Evolutionary conservation across 2,888 invertebrate species (phyloP), one percentile per base, ranked within the genome.

Genomic region (Eupelmus urozonus): DNA sequence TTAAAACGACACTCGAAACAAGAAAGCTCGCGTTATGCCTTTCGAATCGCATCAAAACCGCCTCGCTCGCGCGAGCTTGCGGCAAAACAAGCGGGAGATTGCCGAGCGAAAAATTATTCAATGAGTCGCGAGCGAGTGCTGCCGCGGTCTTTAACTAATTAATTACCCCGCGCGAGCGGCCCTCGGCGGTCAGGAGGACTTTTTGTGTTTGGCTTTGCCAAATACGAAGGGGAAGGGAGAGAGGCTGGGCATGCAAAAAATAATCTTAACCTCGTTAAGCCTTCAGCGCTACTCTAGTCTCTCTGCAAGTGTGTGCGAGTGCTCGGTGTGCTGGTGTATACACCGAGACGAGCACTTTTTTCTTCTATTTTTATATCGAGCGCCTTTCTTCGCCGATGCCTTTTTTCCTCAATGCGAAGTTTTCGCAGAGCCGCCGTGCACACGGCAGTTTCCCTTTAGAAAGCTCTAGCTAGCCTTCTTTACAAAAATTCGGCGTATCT

Each of bases 251-350:
- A 13, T 2, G 49, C 45, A 57, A 70, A 59, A 59, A 59, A 70
- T 59, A 18, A 59, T 59, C 70, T 70, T 70, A 70, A 70, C 59
- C 70, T 70, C 59, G 29, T 69, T 69, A 69, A 69, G 25, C 40
- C 53, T 42, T 11, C 5, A 2, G 45, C 16, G 2, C 13, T 45
- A 2, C 45, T 45, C 9, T 34, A n/a, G n/a, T n/a, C 34, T 34
- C 34, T 34, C n/a, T 34, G 9, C 9, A 34, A 9, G 7, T 20
- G n/a, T 13, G 7, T 25, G n/a, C 3, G 63, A 7, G 4, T 0
- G 45, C 23, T 42, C 13, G 23, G n/a, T 1, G 25, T 5, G 63
- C 7, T 13, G 13, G 25, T 0, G 23, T 11, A 45, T 16, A 27
- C 16, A 11, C 13, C 27, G 9, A 27, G n/a, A 1, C 13, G n/a